Conservation (phyloP, 1,140 invertebrate genomes). For the Varroa destructor region DNA sequence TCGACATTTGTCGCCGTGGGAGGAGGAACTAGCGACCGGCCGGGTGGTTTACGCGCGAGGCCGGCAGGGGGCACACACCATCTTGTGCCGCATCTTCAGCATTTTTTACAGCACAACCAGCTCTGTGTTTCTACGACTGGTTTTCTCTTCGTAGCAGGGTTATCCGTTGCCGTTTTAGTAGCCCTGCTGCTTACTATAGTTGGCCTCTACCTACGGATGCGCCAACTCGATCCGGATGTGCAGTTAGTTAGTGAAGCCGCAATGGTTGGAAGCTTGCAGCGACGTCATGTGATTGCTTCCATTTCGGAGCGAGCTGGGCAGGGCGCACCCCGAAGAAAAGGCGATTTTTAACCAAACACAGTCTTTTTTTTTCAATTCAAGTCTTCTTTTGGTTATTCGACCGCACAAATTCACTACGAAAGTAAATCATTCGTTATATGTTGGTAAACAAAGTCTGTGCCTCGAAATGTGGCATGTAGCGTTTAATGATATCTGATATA, state of each 20-base stretch:
- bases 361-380: no score
- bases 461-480: no score
- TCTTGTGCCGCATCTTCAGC: not conserved
- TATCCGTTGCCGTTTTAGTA: not conserved
- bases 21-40: not conserved
- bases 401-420: no score
- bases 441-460: no score
- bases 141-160: not conserved
- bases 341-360: not conserved
- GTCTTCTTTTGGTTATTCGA: no score
- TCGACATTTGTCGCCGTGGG: slow-evolving; percentile 14
- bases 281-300: slow-evolving; percentile 16
- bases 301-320: slow-evolving; percentile 7
- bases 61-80: not conserved
- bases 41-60: slow-evolving; percentile 18
- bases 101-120: slow-evolving; percentile 7
- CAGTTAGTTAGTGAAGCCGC: slow-evolving; percentile 16
- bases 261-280: slow-evolving; percentile 18
- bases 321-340: slow-evolving; percentile 6
- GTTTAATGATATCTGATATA: no score
- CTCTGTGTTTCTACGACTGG: slow-evolving; percentile 10
- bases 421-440: no score
- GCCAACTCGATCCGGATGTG: slow-evolving; percentile 19
- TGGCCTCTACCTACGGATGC: slow-evolving; percentile 16
- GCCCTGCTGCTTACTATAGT: slow-evolving; percentile 5